Percentiles rank a stretch among this genome's conserved stretches.
Conservation (phyloP, 1,140 invertebrate species). For the Plutomurus gul region DNA sequence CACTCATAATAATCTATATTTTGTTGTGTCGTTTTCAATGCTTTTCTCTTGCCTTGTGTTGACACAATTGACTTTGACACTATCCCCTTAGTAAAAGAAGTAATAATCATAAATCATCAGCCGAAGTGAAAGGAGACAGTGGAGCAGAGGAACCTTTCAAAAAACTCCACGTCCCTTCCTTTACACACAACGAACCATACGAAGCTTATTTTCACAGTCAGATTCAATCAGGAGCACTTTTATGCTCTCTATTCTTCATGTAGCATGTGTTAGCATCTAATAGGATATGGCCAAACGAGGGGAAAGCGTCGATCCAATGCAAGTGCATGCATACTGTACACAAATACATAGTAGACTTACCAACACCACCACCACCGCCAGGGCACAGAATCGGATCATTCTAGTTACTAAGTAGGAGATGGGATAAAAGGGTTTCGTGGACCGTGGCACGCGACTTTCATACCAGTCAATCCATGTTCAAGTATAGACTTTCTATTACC, state of each 20-base stretch:
- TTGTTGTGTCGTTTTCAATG: background rate
- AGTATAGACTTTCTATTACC: too few relatives aligned
- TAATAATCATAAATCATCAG: conserved; percentile 28
- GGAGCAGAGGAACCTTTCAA: background rate
- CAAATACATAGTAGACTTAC: too few relatives aligned
- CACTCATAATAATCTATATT: background rate
- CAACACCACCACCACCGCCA: too few relatives aligned
- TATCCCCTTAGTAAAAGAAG: conserved; percentile 27
- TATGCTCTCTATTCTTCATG: conserved; percentile 13
- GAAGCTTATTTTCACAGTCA: conserved; percentile 8
- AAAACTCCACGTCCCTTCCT: background rate
- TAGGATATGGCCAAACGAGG: background rate
- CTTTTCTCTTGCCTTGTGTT: background rate
- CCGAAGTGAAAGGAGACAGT: background rate
- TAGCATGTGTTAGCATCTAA: conserved; percentile 6
- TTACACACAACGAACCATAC: background rate
- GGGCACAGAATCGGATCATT: too few relatives aligned
- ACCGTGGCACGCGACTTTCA: background rate
- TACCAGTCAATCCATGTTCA: background rate
- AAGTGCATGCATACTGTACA: background rate
- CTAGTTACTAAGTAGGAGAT: too few relatives aligned
- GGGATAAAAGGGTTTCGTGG: conserved; percentile 1
- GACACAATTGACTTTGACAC: conserved; percentile 23
- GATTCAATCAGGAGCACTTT: conserved; percentile 18
- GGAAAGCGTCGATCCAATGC: background rate